A percentile compares a stretch with the other conserved stretches of the same genome.
These are phyloP conservation scores for Monoplex corrugatus DNA, from an alignment of 2,888 invertebrate genomes.

Conservation along the genomic window DNA sequence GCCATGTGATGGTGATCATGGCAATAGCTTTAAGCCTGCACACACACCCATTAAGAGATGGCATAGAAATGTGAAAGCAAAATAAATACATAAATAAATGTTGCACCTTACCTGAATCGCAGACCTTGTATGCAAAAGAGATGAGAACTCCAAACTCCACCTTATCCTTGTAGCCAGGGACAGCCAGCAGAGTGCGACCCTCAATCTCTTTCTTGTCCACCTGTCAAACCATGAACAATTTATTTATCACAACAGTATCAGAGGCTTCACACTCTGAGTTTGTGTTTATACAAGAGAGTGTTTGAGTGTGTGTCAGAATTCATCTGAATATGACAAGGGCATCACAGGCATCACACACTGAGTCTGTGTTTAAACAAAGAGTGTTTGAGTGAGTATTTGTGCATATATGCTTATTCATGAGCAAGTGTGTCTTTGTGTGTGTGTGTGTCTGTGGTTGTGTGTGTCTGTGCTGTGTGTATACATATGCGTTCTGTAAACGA, in stretches of 20 bases:
- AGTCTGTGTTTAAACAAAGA: not conserved
- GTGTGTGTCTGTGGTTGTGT: not conserved
- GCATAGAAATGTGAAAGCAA: too few relatives aligned
- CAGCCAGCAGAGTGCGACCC: conserved; percentile 91
- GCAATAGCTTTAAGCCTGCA: too few relatives aligned
- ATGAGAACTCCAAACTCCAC: conserved; percentile 96
- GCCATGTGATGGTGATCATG: too few relatives aligned
- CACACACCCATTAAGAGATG: too few relatives aligned
- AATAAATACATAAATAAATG: too few relatives aligned
- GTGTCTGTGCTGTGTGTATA: too few relatives aligned
- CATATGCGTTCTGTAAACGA: too few relatives aligned
- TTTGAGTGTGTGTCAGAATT: not conserved
- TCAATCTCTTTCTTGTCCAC: conserved; percentile 95
- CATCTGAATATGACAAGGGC: not conserved
- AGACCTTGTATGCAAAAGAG: conserved; percentile 94
- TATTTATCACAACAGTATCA: not conserved
- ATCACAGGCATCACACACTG: not conserved
- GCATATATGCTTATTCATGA: too few relatives aligned
- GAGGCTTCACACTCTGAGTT: not conserved
- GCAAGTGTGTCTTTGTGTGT: not conserved
- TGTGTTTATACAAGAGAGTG: not conserved
- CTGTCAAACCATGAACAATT: conserved; percentile 52
- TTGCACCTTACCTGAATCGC: conserved; percentile 82
- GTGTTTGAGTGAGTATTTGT: not conserved
- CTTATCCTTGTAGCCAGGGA: conserved; percentile 94